Percentiles rank a stretch among this genome's conserved stretches.
These are phyloP conservation scores for Solen grandis DNA, from an alignment of 1,140 invertebrate genomes.

Conservation along the genomic window DNA sequence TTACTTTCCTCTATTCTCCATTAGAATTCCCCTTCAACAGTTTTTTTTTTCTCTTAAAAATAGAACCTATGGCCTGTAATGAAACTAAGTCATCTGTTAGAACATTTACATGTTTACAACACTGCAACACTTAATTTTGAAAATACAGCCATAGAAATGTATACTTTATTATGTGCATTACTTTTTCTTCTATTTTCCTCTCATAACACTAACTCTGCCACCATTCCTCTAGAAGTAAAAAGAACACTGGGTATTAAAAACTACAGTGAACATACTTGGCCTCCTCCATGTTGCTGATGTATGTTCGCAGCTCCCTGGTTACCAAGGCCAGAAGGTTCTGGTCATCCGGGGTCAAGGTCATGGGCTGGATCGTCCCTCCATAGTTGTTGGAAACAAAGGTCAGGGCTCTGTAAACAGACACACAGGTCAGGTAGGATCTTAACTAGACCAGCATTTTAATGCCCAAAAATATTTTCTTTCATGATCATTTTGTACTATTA, in stretches of 20 bases:
- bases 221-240: not conserved
- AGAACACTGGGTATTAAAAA: not conserved
- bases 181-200: no score
- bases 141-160: no score
- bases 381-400: constrained; percentile 95
- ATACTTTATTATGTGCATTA: no score
- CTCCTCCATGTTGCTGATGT: constrained; percentile 90
- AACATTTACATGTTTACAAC: no score
- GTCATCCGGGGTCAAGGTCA: constrained; percentile 87
- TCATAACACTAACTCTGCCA: no score
- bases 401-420: constrained; percentile 85
- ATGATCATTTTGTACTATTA: not conserved
- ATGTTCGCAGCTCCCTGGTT: constrained; percentile 90
- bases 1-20: no score
- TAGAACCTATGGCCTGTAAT: no score
- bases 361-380: constrained; percentile 87
- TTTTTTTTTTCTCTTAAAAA: no score
- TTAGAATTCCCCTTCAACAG: no score
- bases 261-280: constrained; percentile 82
- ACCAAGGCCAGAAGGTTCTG: constrained; percentile 89
- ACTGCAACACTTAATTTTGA: no score
- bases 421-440: not conserved
- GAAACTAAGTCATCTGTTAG: no score
- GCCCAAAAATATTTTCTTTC: not conserved
- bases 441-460: no score